Evolutionary conservation across 2,888 invertebrate species (phyloP).

Genomic region (Leucophenga montana): DNA sequence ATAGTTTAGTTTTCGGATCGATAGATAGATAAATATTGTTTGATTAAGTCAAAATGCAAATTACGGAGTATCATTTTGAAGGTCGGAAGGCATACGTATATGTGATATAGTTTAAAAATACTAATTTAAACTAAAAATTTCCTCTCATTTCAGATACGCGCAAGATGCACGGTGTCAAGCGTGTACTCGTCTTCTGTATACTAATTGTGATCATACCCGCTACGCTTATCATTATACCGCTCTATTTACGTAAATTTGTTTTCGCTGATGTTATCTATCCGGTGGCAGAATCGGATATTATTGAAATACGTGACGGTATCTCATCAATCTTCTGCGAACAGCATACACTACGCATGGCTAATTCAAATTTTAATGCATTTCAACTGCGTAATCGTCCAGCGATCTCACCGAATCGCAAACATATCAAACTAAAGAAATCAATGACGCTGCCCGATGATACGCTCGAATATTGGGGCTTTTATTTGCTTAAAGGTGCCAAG

Average conservation of each 20-base stretch:
- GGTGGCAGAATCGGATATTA: constrained; percentile 88
- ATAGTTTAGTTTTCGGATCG: background rate
- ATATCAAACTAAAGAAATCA: constrained; percentile 85
- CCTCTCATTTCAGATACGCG: constrained; percentile 75
- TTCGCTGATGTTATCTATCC: constrained; percentile 86
- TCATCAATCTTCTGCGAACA: constrained; percentile 87
- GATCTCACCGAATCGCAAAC: constrained; percentile 81
- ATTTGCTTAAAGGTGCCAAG: constrained; percentile 83
- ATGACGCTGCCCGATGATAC: constrained; percentile 89
- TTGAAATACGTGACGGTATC: constrained; percentile 87
- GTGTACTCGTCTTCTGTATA: constrained; percentile 85
- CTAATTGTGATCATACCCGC: constrained; percentile 84
- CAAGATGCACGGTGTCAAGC: constrained; percentile 86
- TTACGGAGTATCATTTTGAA: constrained; percentile 68
- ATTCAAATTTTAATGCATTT: constrained; percentile 81
- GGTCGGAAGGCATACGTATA: no score
- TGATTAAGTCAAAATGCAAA: constrained; percentile 51
- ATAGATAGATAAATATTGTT: constrained; percentile 47
- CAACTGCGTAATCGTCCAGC: constrained; percentile 82
- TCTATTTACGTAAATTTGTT: constrained; percentile 83
- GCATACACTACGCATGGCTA: constrained; percentile 83
- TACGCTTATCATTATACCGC: constrained; percentile 82
- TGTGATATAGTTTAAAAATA: background rate
- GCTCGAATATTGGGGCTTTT: constrained; percentile 91
- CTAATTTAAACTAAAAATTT: background rate